phyloP scores from a whole-genome alignment of 2,113 vertebrate genomes.

The Oryctolagus cuniculus region mOryCun1.1 NC_091437.1:27415501-27416000 shows the following conservation, averaged over 20 bases:
- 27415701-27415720: neutral
- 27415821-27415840: neutral
- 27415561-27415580: neutral
- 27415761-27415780: neutral
- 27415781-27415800: neutral
- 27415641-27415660: neutral
- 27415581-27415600: neutral
- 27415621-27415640: neutral
- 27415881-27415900: neutral
- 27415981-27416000: neutral
- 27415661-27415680: neutral
- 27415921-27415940: neutral
- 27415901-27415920: neutral
- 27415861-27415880: slow-evolving; percentile 21
- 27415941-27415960: too few relatives aligned
- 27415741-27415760: neutral
- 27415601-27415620: slow-evolving; percentile 7
- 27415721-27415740: neutral
- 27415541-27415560: neutral
- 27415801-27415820: too few relatives aligned
- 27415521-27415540: neutral
- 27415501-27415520: neutral
- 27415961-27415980: neutral
- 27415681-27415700: too few relatives aligned
- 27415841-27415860: neutral